A percentile compares a stretch with the other conserved stretches of the same genome.
Conservation (phyloP, 2,888 invertebrate genomes). For the Limnephilus rhombicus region DNA sequence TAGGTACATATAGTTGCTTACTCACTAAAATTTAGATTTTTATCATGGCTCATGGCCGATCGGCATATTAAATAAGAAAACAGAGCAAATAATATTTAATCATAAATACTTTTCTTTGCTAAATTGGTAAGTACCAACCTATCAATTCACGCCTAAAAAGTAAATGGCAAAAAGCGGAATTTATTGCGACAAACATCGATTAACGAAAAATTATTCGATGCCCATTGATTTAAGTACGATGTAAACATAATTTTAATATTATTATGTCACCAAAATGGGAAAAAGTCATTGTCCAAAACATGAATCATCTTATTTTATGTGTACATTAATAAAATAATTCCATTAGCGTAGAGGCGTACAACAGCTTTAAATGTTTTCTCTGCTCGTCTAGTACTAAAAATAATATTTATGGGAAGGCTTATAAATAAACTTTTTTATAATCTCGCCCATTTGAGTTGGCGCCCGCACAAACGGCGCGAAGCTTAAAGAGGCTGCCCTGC, state of each 20-base stretch:
- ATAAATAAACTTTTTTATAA: neutral
- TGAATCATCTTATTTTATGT: conserved; percentile 3
- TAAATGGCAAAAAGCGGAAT: neutral
- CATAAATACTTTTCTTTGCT: too few relatives aligned
- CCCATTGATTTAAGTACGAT: neutral
- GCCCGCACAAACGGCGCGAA: neutral
- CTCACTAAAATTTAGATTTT: too few relatives aligned
- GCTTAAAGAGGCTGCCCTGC: neutral
- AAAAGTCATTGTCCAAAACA: neutral
- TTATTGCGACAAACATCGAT: neutral
- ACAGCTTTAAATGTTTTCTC: neutral
- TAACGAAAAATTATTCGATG: neutral
- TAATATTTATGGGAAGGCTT: neutral
- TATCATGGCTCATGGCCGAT: too few relatives aligned
- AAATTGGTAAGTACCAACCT: too few relatives aligned
- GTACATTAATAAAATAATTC: neutral
- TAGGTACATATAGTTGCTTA: too few relatives aligned
- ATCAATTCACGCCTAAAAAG: neutral
- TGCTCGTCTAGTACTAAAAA: neutral
- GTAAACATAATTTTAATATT: neutral
- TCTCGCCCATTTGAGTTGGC: neutral
- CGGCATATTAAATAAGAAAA: too few relatives aligned
- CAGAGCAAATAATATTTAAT: too few relatives aligned
- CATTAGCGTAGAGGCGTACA: neutral
- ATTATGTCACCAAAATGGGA: neutral